phyloP scores from a whole-genome alignment of 2,797 vertebrate genomes.

The Schizothorax lantsangensis region DNA sequence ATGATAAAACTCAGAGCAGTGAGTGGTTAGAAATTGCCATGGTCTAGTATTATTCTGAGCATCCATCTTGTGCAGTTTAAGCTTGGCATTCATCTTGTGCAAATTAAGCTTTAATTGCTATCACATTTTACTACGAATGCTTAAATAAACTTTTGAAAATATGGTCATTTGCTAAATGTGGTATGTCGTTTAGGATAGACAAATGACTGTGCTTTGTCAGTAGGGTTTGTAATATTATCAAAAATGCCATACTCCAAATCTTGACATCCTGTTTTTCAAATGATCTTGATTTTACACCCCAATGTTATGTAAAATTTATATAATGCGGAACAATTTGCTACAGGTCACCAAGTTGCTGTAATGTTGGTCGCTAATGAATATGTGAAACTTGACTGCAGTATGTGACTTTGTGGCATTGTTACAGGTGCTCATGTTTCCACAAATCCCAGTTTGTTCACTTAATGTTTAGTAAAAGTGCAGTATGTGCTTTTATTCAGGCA shows the following conservation, averaged over 20 bases:
- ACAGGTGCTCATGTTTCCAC: neutral
- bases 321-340: neutral
- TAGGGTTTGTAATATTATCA: neutral
- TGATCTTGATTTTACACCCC: neutral
- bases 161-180: neutral
- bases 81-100: constrained; percentile 34
- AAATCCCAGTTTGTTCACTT: neutral
- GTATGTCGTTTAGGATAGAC: neutral
- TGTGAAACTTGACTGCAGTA: neutral
- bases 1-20: constrained; percentile 33
- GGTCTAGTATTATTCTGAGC: constrained; percentile 7
- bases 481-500: neutral
- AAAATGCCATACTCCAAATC: neutral
- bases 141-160: constrained; percentile 13
- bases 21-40: constrained; percentile 38
- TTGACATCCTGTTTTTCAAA: neutral
- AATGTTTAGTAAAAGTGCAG: neutral
- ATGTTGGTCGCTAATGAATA: neutral
- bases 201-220: neutral
- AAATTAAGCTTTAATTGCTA: constrained; percentile 30
- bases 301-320: neutral
- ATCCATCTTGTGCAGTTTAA: constrained; percentile 24
- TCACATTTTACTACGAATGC: neutral
- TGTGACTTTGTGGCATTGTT: neutral
- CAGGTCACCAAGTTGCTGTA: too few relatives aligned